Evolutionary conservation across 1,140 invertebrate genomes (phyloP), one percentile per base, ranked within the genome.

Genomic region (Mamestra configurata): DNA sequence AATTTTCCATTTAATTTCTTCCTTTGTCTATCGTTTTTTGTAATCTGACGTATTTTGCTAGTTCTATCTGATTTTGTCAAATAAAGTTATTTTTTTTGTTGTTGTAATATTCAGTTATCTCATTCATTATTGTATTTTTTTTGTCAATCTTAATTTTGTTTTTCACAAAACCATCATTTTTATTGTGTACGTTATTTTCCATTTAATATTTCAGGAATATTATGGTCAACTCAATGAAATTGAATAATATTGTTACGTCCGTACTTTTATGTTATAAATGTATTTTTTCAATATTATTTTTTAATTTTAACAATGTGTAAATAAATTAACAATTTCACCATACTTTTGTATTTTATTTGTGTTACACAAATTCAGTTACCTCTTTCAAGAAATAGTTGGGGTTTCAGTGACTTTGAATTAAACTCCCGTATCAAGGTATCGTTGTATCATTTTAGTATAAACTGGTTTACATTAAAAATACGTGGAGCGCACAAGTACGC

Each of bases 291-390:
- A 49, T 70, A 70, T 43, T 46, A 43, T 46, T 46, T 70, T 40
- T 70, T 70, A 70, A 46, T 70, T 73, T 59, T 81, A 64, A 71
- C 57, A 82, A 80, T 84, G 43, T 85, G 84, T 86, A 86, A 84
- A 86, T 86, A 86, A 86, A 86, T 77, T 66, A 68, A 84, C 43
- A 85, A 77, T 82, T 84, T 82, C 66, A 70, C 0, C 5, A 46
- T 27, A 70, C 5, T 49, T 49, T 24, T 10, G 27, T 57, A 7
- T 59, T 11, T 20, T 57, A 27, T 24, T 27, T 57, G n/a, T 55
- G 43, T 53, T 24, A 0, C 0, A 27, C 15, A 10, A 7, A n/a
- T n/a, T n/a, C n/a, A n/a, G n/a, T n/a, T n/a, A 70, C 20, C 57
- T n/a, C 24, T 31, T 35, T 22, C 5, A 7, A 22, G 43, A 13